These are phyloP conservation scores for Microdon myrmicae DNA, from an alignment of 2,888 invertebrate species.

Conservation along the genomic window DNA sequence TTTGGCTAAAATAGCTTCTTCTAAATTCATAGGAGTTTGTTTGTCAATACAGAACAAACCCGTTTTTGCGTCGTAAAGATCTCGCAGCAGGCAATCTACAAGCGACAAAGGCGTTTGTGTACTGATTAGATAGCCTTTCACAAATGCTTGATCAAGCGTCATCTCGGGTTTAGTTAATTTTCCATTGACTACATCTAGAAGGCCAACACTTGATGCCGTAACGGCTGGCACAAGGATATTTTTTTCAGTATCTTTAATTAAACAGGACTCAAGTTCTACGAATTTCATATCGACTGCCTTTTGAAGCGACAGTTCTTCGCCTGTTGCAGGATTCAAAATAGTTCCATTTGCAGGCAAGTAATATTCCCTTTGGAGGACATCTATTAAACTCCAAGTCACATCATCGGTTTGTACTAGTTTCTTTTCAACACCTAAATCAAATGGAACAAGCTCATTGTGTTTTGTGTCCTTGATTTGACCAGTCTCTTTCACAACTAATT, in stretches of 20 bases:
- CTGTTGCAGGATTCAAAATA: conserved; percentile 81
- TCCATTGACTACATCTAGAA: conserved; percentile 78
- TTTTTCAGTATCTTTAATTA: conserved; percentile 78
- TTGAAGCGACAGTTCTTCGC: conserved; percentile 77
- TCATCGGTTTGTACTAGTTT: conserved; percentile 78
- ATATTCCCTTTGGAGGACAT: conserved; percentile 80
- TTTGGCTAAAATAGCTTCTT: conserved; percentile 78
- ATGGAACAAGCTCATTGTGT: conserved; percentile 75
- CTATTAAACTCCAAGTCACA: conserved; percentile 77
- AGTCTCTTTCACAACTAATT: conserved; percentile 75
- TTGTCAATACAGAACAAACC: conserved; percentile 78
- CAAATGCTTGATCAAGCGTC: conserved; percentile 81
- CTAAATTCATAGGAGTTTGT: conserved; percentile 76
- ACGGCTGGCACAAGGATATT: conserved; percentile 75
- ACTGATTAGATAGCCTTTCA: conserved; percentile 83
- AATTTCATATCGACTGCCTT: conserved; percentile 79
- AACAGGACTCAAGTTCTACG: conserved; percentile 77
- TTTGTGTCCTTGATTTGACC: conserved; percentile 80
- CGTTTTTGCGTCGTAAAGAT: conserved; percentile 79
- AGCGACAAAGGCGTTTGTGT: conserved; percentile 83
- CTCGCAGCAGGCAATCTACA: conserved; percentile 84
- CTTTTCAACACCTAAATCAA: conserved; percentile 77
- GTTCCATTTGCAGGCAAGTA: conserved; percentile 79
- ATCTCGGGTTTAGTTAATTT: conserved; percentile 76
- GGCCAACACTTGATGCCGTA: conserved; percentile 76